Evolutionary conservation across 2,888 invertebrate genomes (phyloP).

Genomic region (Seira ritae): DNA sequence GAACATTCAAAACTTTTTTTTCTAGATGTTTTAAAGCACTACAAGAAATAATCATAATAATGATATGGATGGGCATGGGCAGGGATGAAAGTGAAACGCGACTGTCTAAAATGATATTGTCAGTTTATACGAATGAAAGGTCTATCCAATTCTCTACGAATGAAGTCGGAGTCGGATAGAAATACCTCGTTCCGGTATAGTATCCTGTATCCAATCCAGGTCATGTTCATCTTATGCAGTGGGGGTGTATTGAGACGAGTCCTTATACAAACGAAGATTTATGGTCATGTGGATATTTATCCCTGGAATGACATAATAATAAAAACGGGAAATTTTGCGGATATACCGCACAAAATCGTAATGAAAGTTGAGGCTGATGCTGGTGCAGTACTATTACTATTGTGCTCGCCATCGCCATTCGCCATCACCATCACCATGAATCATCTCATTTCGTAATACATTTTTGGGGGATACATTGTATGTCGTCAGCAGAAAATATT

Average conservation of each 20-base stretch:
- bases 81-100: too few relatives aligned
- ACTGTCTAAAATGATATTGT: neutral
- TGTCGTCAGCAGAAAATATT: constrained; percentile 28
- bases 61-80: too few relatives aligned
- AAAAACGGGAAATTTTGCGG: neutral
- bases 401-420: too few relatives aligned
- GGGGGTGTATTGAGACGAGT: constrained; percentile 32
- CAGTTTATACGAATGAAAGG: neutral
- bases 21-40: neutral
- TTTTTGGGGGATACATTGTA: constrained; percentile 34
- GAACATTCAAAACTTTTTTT: too few relatives aligned
- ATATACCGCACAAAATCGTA: neutral
- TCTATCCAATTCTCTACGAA: too few relatives aligned
- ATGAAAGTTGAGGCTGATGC: neutral
- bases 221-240: neutral
- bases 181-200: too few relatives aligned
- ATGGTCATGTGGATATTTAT: constrained; percentile 32
- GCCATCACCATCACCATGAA: constrained; percentile 37
- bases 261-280: constrained; percentile 43
- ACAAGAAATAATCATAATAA: neutral
- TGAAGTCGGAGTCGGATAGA: too few relatives aligned
- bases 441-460: constrained; percentile 34
- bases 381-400: too few relatives aligned
- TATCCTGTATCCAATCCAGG: too few relatives aligned
- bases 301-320: neutral